Conservation (phyloP, 2,113 vertebrate species). For the Pterocles gutturalis region DNA sequence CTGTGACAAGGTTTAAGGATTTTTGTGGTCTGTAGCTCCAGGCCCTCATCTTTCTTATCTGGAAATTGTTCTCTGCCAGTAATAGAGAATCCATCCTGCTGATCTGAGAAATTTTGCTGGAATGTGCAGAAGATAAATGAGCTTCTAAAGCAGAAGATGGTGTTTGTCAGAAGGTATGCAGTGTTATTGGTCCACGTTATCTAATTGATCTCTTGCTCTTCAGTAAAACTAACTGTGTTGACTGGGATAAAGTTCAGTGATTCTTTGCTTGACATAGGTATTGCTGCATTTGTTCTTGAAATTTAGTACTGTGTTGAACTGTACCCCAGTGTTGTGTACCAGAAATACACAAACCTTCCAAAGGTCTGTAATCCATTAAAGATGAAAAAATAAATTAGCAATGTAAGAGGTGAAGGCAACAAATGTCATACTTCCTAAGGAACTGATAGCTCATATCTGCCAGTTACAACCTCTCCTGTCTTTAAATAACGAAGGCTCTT, state of each 20-base stretch:
- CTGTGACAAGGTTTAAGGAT: fast-evolving
- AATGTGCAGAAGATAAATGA: neutral
- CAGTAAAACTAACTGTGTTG: neutral
- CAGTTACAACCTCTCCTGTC: neutral
- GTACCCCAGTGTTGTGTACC: neutral
- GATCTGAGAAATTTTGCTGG: neutral
- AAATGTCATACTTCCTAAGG: neutral
- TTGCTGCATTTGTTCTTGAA: neutral
- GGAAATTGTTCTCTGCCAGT: neutral
- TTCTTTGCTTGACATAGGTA: neutral
- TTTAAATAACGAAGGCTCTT: neutral
- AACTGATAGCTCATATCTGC: neutral
- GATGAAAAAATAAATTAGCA: neutral
- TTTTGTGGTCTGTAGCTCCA: neutral
- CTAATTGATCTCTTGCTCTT: neutral
- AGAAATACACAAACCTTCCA: neutral
- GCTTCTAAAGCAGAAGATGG: neutral
- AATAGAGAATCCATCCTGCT: neutral
- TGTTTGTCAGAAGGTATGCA: neutral
- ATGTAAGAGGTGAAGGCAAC: neutral
- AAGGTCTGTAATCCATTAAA: neutral
- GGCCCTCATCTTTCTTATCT: neutral
- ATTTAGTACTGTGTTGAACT: neutral
- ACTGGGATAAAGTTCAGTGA: neutral
- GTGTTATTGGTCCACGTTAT: neutral